These are phyloP conservation scores for Hyperopisus bebe DNA, from an alignment of 2,113 vertebrate species.

Conservation along the genomic window DNA sequence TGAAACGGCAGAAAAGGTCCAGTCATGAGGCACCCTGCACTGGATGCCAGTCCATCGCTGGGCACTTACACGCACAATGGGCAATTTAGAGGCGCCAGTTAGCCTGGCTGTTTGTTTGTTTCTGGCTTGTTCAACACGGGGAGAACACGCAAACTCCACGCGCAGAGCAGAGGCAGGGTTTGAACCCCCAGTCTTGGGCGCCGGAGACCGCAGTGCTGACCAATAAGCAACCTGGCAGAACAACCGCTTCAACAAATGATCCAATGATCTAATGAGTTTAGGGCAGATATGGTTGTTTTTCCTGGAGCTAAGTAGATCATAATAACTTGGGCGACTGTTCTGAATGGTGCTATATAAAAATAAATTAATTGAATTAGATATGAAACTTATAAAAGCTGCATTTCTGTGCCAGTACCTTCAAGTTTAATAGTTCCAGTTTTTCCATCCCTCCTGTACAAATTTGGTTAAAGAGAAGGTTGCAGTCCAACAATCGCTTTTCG, in stretches of 20 bases:
- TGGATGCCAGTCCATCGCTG: neutral
- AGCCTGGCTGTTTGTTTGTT: neutral
- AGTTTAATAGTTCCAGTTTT: neutral
- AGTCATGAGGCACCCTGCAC: neutral
- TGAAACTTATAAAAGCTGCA: neutral
- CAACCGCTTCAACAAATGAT: neutral
- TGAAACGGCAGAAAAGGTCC: neutral
- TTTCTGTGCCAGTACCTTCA: neutral
- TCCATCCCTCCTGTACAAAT: neutral
- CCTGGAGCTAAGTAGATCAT: neutral
- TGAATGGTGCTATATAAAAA: neutral
- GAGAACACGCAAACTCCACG: neutral
- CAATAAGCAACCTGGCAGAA: neutral
- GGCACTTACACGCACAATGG: neutral
- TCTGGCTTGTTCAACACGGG: neutral
- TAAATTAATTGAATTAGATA: neutral
- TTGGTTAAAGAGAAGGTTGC: neutral
- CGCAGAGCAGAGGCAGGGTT: neutral
- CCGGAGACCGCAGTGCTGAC: neutral
- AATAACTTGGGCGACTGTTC: neutral
- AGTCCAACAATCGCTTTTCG: neutral
- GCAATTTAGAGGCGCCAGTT: neutral
- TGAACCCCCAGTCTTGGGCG: neutral
- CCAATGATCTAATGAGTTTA: neutral
- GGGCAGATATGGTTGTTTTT: neutral